Percentiles rank a stretch among this genome's conserved stretches.
phyloP scores from a whole-genome alignment of 2,888 invertebrate species.

The Cinara cedri region DNA sequence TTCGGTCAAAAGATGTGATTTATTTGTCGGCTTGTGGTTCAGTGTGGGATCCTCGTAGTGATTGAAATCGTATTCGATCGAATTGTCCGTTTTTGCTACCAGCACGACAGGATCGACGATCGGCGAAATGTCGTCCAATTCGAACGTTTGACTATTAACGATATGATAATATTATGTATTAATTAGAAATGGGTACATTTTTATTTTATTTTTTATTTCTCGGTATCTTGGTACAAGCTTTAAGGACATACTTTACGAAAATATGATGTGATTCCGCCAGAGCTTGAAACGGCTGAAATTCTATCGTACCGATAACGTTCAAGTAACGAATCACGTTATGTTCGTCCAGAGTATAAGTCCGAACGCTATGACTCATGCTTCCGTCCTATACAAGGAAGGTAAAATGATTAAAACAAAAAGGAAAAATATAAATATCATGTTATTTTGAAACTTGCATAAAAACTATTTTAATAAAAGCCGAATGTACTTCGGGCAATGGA shows the following conservation, averaged over 20 bases:
- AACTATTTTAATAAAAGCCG: too few relatives aligned
- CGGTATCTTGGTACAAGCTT: too few relatives aligned
- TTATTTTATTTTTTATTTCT: not conserved
- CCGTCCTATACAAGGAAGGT: slow-evolving; percentile 62
- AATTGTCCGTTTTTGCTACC: slow-evolving; percentile 3
- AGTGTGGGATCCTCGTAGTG: slow-evolving; percentile 59
- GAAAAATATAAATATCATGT: too few relatives aligned
- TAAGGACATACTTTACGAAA: slow-evolving; percentile 62
- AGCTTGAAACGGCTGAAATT: slow-evolving; percentile 64
- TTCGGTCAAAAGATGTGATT: slow-evolving; percentile 59
- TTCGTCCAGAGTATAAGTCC: slow-evolving; percentile 62
- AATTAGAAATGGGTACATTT: too few relatives aligned
- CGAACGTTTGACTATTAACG: slow-evolving; percentile 62
- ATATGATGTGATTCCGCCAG: slow-evolving; percentile 64
- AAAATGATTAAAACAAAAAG: too few relatives aligned
- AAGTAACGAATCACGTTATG: slow-evolving; percentile 62
- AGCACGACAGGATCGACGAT: slow-evolving; percentile 18
- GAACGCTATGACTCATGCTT: slow-evolving; percentile 64
- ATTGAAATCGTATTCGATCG: slow-evolving; percentile 48
- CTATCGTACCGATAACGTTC: slow-evolving; percentile 63
- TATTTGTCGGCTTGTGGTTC: slow-evolving; percentile 59
- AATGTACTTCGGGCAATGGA: too few relatives aligned
- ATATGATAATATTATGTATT: not conserved
- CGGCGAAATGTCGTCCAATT: slow-evolving; percentile 60
- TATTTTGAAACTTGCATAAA: too few relatives aligned